A percentile compares a stretch with the other conserved stretches of the same genome.
These are phyloP conservation scores for Oligia latruncula DNA, from an alignment of 2,888 invertebrate genomes.

Conservation along the genomic window DNA sequence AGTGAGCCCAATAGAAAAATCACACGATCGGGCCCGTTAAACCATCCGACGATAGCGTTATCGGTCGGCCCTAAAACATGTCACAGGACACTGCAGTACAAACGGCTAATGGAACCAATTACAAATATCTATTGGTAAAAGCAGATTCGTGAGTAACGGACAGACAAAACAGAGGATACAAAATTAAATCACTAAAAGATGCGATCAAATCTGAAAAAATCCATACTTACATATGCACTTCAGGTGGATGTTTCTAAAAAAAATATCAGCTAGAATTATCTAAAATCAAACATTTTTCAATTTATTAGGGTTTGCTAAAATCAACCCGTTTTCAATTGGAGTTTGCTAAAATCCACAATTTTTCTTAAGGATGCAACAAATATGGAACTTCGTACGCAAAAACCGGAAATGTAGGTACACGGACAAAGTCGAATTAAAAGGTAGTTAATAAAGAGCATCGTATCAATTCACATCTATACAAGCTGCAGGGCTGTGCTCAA, in stretches of 20 bases:
- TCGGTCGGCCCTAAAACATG: conserved; percentile 72
- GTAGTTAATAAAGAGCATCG: conserved; percentile 18
- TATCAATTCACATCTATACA: conserved; percentile 37
- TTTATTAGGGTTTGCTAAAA: neutral
- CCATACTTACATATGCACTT: no score
- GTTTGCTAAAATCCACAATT: neutral
- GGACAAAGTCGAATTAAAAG: neutral
- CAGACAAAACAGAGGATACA: neutral
- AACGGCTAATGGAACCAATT: conserved; percentile 48
- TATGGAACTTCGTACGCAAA: neutral
- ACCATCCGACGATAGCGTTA: conserved; percentile 82
- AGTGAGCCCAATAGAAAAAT: conserved; percentile 82
- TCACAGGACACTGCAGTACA: conserved; percentile 67
- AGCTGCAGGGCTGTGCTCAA: conserved; percentile 28
- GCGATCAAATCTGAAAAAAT: neutral
- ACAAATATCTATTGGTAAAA: conserved; percentile 19
- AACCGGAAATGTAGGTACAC: neutral
- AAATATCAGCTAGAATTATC: neutral
- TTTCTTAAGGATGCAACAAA: neutral
- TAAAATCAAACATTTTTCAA: neutral
- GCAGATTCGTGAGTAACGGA: neutral
- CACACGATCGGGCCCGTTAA: conserved; percentile 82
- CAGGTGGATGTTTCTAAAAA: neutral
- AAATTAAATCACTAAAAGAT: neutral
- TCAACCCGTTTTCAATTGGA: neutral